Evolutionary conservation across 2,888 invertebrate species (phyloP), one percentile per base, ranked within the genome.

Genomic region (Cantharis lateralis): DNA sequence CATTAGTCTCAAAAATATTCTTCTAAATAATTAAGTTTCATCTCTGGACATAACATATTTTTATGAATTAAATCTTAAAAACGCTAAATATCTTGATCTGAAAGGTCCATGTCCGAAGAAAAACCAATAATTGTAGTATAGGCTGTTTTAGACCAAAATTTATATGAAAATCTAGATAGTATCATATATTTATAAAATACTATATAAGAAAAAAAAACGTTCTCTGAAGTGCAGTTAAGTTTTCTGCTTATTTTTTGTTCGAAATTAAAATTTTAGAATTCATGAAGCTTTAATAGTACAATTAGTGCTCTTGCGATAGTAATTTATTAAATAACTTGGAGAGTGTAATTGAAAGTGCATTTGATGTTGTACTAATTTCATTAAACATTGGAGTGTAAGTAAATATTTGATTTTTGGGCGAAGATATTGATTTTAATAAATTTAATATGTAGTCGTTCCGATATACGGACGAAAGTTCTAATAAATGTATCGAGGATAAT

Each of bases 401-500:
- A 48, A 48, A n/a, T n/a, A 48, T 48, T 48, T 48, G 48, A n/a
- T 48, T 48, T n/a, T 48, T 7, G n/a, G n/a, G n/a, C n/a, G 1
- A 48, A 48, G 48, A 48, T 48, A 48, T 48, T 7, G 48, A 48
- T 48, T 48, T 48, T n/a, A 48, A 48, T n/a, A 48, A n/a, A n/a
- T 48, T 48, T 48, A 48, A 48, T 7, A 48, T 48, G 48, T 48
- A 48, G 48, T n/a, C 18, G 20, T 66, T 66, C 7, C 64, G 64
- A 66, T 20, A 66, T 66, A 66, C n/a, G 10, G 64, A 71, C 26
- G 71, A 70, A 62, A 72, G 69, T 71, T 68, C 66, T 78, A 78
- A 78, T 78, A 78, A 78, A 78, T 78, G 78, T 78, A 78, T 78
- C 75, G 72, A 75, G 73, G 78, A 78, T 78, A 78, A 78, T 78